Evolutionary conservation across 1,140 invertebrate species (phyloP), one percentile per base, ranked within the genome.

Genomic region (Zaprionus camerounensis): DNA sequence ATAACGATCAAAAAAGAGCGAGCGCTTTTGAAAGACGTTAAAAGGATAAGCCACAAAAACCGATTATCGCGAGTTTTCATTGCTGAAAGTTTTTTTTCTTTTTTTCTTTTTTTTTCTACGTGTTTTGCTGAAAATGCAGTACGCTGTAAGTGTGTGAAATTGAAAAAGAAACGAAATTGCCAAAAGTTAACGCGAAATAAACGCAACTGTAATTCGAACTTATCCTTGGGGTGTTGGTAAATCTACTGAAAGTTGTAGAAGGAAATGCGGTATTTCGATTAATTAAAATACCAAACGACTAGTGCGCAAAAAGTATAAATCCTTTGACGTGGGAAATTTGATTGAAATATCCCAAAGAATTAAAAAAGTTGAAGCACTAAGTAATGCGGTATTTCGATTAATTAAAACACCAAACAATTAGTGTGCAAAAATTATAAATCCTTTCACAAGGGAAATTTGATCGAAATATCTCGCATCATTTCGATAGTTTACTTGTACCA

Each of bases 131-230:
- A 77, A 67, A 62, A 77, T 77, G 75, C 63, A 68, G 53, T 58
- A 58, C 59, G 64, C 64, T 68, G 75, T 77, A 77, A 77, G 75
- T 77, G 75, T 77, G 63, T 77, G 64, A 56, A 63, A 73, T 38
- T n/a, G 7, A 20, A 28, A 12, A 59, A 56, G 15, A 56, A 41
- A 24, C 7, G 15, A 12, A 49, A 28, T 51, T 22, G 3, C 4
- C 12, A 15, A 55, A 55, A 26, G 3, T 26, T 15, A 28, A 28
- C 13, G 24, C 24, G 24, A 24, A 5, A 1, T 28, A 11, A 34
- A 34, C 9, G 9, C 31, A 3, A 28, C 22, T 31, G 53, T 15
- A 56, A 28, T 13, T 13, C 6, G 22, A 56, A 56, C 12, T 31
- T 15, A 56, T 56, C 53, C 53, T 56, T 56, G 5, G 13, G 7